Percentiles rank a stretch among this genome's conserved stretches.
Evolutionary conservation across 2,797 vertebrate species (phyloP).

Genomic region (Melopsittacus undulatus): DNA sequence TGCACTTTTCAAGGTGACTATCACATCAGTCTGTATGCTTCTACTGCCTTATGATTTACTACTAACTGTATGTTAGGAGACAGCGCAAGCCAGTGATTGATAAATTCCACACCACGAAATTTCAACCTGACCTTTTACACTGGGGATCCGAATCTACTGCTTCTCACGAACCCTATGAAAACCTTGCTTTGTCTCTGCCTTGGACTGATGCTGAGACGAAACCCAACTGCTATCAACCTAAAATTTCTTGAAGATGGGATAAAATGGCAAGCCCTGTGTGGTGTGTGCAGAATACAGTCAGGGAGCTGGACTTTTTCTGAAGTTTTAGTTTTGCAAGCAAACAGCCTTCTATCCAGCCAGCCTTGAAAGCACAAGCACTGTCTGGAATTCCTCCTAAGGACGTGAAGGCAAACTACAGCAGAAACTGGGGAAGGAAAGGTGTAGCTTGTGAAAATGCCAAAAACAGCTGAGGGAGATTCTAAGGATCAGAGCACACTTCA

Average conservation of each 20-base stretch:
- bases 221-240: background rate
- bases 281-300: background rate
- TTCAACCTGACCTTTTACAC: background rate
- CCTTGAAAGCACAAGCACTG: background rate
- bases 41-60: background rate
- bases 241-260: background rate
- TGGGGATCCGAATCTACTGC: background rate
- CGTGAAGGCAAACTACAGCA: background rate
- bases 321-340: constrained; percentile 1
- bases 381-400: background rate
- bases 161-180: background rate
- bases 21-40: background rate
- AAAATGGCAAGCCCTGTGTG: background rate
- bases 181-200: background rate
- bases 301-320: background rate
- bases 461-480: background rate
- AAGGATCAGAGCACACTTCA: background rate
- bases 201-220: background rate
- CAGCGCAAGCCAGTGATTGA: background rate
- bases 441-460: background rate
- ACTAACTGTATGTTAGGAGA: background rate
- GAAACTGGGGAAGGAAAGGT: background rate
- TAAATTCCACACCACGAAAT: background rate
- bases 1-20: background rate
- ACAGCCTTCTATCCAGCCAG: background rate